Conservation (phyloP, 2,888 invertebrate genomes). For the Mylabris sibirica region DNA sequence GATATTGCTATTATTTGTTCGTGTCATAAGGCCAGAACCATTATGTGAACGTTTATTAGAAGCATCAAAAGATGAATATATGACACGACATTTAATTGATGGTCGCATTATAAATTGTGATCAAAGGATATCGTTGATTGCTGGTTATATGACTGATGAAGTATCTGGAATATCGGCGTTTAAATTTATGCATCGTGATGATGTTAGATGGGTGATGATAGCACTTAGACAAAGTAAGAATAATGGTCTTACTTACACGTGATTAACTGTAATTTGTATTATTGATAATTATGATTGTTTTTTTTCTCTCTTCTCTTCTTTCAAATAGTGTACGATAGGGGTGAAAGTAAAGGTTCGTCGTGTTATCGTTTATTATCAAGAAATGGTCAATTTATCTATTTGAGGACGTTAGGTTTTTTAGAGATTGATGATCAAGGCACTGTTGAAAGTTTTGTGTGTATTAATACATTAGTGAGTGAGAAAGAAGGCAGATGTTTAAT, state of each 20-base stretch:
- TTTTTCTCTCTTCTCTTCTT: no score
- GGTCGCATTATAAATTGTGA: conserved; percentile 90
- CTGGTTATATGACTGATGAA: conserved; percentile 89
- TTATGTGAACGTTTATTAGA: conserved; percentile 73
- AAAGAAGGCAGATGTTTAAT: conserved; percentile 78
- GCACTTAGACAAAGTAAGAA: conserved; percentile 82
- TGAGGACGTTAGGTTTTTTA: conserved; percentile 83
- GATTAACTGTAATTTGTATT: no score
- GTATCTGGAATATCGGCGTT: conserved; percentile 89
- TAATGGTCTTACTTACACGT: background rate
- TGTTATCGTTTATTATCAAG: conserved; percentile 84
- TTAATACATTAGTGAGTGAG: conserved; percentile 79
- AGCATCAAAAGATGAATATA: conserved; percentile 82
- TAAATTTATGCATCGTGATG: conserved; percentile 88
- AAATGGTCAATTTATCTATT: conserved; percentile 84
- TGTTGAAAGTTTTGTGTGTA: conserved; percentile 86
- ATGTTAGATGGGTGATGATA: conserved; percentile 88
- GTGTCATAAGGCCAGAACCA: conserved; percentile 74
- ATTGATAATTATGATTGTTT: no score
- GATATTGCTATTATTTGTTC: conserved; percentile 77
- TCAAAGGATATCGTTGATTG: conserved; percentile 87
- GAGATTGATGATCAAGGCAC: conserved; percentile 82
- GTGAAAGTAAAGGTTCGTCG: conserved; percentile 84
- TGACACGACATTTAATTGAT: conserved; percentile 87
- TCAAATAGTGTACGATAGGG: conserved; percentile 80